Conservation (phyloP, 37 sponge, comb jelly and placozoan species). For the Geodia barretti region DNA sequence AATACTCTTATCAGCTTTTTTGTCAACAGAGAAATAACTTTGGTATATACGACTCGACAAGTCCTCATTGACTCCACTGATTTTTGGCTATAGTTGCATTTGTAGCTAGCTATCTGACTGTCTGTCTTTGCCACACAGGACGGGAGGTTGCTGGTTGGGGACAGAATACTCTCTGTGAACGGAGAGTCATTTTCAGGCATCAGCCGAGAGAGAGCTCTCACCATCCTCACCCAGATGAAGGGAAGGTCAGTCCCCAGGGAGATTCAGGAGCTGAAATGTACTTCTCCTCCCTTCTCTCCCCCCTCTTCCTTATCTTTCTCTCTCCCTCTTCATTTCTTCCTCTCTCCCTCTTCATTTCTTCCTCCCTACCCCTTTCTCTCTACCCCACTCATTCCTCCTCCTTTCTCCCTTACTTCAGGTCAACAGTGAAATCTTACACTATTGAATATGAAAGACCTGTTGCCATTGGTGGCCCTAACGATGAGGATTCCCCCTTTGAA, state of each 20-base stretch:
- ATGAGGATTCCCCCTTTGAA: neutral
- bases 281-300: neutral
- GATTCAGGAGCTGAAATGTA: neutral
- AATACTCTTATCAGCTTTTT: no score
- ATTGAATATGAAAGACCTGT: conserved; percentile 10
- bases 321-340: neutral
- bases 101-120: neutral
- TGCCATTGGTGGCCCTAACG: neutral
- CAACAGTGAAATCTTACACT: conserved; percentile 24
- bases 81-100: neutral
- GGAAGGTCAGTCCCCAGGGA: conserved; percentile 21
- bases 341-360: neutral
- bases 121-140: conserved; percentile 39
- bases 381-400: neutral
- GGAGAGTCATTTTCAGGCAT: conserved; percentile 55
- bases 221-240: conserved; percentile 67
- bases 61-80: no score
- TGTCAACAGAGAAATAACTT: no score
- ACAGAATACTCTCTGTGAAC: conserved; percentile 74
- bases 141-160: conserved; percentile 60
- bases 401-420: conserved; percentile 12
- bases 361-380: neutral
- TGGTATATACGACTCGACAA: no score
- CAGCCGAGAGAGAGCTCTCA: conserved; percentile 61
- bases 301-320: neutral